Base-by-base conservation (phyloP, 2,888 invertebrate genomes). In the Sipha maydis region DNA sequence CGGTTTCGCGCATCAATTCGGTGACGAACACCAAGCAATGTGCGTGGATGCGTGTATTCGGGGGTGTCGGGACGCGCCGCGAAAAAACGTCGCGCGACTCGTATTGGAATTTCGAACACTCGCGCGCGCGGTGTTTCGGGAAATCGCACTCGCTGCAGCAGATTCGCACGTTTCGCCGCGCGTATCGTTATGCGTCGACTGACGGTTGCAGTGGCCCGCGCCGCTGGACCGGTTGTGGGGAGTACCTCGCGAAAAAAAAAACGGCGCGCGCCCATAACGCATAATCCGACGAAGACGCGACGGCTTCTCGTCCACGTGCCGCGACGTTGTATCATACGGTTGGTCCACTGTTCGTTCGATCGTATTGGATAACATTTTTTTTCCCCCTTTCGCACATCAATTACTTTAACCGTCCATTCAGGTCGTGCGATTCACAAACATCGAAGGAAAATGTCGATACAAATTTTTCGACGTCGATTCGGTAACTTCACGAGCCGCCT, bases 161-260 rank as follows among this genome's bases (percentile, higher is more conserved):
- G 48, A 48, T 48, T 48, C 48, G 48, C 61, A 61, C 61, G 61
- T 61, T 61, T 61, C 61, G 69, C 11, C 31, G 73, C 73, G 73
- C 73, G 73, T 21, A 61, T 61, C 25, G 61, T 61, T 3, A 34
- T 34, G 69, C 73, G 84, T 77, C 41, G 28, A 85, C 85, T 38
- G 85, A 67, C 85, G 67, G 17, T 67, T 77, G 76, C 76, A 25
- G 31, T 48, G 77, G 31, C 77, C 85, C 41, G 69, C 85, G 48
- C 85, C 77, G 67, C 85, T 85, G 85, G 84, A 84, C 84, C 85
- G 77, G 85, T 85, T 48, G 77, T 48, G 77, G n/a, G 67, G 61
- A 85, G 17, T 77, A 61, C 67, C 38, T 48, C 19, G 61, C 21
- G 8, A 48, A 41, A 77, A 77, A 28, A 77, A 54, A 77, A 54